phyloP scores from a whole-genome alignment of 2,113 vertebrate species.

The Speoplatyrhinus poulsoni region DNA sequence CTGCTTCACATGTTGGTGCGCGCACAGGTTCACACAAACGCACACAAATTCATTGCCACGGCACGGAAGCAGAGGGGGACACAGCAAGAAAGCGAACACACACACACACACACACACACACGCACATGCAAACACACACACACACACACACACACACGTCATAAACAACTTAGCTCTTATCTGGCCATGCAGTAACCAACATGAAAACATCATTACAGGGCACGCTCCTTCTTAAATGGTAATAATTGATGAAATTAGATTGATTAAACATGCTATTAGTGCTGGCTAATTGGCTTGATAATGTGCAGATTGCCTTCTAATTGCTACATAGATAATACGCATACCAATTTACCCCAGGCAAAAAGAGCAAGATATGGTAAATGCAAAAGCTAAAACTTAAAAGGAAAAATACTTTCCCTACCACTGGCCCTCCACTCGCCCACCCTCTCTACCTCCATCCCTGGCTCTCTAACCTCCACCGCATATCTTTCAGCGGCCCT shows the following conservation, averaged over 20 bases:
- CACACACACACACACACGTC: constrained; percentile 29
- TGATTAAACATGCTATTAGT: constrained; percentile 74
- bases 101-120: constrained; percentile 17
- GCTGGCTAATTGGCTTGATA: constrained; percentile 68
- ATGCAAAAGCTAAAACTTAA: constrained; percentile 10
- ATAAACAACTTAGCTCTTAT: constrained; percentile 63
- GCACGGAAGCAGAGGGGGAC: neutral
- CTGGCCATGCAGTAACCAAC: constrained; percentile 50
- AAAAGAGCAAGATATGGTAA: constrained; percentile 42
- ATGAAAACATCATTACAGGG: constrained; percentile 52
- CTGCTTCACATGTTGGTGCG: neutral
- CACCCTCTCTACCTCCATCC: neutral
- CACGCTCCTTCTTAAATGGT: constrained; percentile 63
- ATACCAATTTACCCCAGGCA: constrained; percentile 44
- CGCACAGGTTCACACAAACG: neutral
- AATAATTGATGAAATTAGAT: constrained; percentile 72
- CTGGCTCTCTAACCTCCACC: constrained; percentile 12
- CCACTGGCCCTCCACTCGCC: neutral
- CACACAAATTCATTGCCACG: neutral
- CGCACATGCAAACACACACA: constrained; percentile 23
- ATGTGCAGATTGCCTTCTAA: constrained; percentile 71
- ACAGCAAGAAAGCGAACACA: constrained; percentile 1
- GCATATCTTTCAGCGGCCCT: constrained; percentile 52
- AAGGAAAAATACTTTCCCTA: neutral
- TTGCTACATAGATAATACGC: constrained; percentile 64